Conservation (phyloP, 2,113 vertebrate genomes). For the Hylia prasina region DNA sequence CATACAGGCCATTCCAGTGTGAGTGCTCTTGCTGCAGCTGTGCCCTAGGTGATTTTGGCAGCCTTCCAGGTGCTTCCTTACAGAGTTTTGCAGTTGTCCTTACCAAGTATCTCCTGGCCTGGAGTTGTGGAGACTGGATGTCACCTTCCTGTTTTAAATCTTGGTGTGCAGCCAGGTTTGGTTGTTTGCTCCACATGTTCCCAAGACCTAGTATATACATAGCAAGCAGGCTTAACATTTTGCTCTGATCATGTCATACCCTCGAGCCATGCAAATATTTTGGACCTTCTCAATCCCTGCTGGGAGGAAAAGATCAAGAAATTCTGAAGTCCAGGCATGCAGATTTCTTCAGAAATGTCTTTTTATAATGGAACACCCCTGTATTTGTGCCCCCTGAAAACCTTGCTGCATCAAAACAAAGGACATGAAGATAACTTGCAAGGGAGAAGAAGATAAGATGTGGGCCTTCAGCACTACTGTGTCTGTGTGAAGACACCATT, state of each 20-base stretch:
- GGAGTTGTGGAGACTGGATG: constrained; percentile 1
- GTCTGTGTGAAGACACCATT: neutral
- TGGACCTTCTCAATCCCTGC: neutral
- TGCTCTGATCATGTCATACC: neutral
- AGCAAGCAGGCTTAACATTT: constrained; percentile 46
- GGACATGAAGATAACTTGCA: neutral
- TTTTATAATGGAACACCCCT: neutral
- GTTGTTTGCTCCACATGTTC: constrained; percentile 11
- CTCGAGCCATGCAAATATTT: neutral
- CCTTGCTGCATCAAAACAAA: neutral
- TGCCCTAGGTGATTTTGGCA: constrained; percentile 1
- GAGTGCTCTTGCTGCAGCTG: neutral
- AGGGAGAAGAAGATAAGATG: neutral
- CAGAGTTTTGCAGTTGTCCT: constrained; percentile 8
- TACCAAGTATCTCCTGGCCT: neutral
- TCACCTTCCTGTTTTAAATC: constrained; percentile 53
- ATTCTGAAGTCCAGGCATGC: neutral
- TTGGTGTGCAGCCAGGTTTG: constrained; percentile 45
- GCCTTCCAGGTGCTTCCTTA: neutral
- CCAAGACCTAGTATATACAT: neutral
- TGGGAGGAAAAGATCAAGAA: constrained; percentile 10
- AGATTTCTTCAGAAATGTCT: neutral
- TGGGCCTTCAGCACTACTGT: neutral
- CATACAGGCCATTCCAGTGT: neutral
- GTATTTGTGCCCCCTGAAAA: neutral